Base-by-base conservation (phyloP, 2,797 vertebrate species). In the Chelidonichthys spinosus region DNA sequence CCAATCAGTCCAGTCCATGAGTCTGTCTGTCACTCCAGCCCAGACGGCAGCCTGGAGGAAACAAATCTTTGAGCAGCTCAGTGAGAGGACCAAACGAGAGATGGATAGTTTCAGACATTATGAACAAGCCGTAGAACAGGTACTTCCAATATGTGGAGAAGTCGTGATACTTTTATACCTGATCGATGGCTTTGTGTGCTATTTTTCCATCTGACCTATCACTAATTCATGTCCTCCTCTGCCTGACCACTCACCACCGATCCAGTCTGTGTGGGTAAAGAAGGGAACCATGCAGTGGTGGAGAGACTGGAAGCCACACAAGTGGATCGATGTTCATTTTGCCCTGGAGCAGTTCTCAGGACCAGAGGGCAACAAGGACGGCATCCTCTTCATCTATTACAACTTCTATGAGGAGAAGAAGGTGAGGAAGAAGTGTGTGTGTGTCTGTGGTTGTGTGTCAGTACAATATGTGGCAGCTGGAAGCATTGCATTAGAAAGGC, bases 311-410 rank as follows among this genome's bases (percentile, higher is more conserved):
- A 98, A 99, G 85, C 98, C 98, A 2, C 89, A 98, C 76, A 98
- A 96, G 81, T 99, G 98, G 98, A 86, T 96, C 39, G 97, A 99
- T 0, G 97, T 99, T 53, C 94, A 96, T 1, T 97, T 99, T 11
- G 96, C 97, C 0, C 92, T 99, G 59, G 98, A 99, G 92, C 98
- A 99, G 92, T 97, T 98, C 92, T 97, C 96, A 0, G 96, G 96
- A 18, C 93, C 93, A 0, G 97, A 98, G 0, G 97, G 97, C 46
- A 93, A 95, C 83, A 96, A 95, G 0, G 98, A 99, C 69, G 98
- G 98, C 80, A 98, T 99, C 89, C 93, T 99, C 6, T 99, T 99
- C 90, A 92, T 99, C 91, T 99, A 99, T 43, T 99, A 99, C 86
- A 95, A 95, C 85, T 95, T 95, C 79, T 92, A 96, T 0, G 97